Evolutionary conservation across 2,888 invertebrate species (phyloP).

Genomic region (Coronaproctus castanopsis): DNA sequence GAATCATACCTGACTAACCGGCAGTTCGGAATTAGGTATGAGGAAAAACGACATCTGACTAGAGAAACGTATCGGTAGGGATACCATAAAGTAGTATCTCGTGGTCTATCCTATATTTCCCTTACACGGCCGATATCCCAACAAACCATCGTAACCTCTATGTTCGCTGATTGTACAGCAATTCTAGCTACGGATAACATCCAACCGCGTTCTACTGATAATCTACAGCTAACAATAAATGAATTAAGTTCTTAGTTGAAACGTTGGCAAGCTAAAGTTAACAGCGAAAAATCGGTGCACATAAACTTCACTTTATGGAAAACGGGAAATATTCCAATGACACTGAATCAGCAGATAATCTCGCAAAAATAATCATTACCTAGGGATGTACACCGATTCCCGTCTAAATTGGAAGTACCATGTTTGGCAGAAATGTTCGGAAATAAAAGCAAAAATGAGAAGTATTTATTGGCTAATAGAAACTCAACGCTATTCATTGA

Average conservation of each 20-base stretch:
- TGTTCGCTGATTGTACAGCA: not conserved
- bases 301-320: too few species aligned
- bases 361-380: not conserved
- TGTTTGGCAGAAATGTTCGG: too few species aligned
- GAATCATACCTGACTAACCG: too few species aligned
- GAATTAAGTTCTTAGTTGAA: not conserved
- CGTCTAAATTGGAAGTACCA: not conserved
- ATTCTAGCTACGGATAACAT: not conserved
- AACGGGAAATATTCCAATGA: too few species aligned
- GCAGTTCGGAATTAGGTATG: too few species aligned
- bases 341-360: not conserved
- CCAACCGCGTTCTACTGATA: not conserved
- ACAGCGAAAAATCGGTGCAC: too few species aligned
- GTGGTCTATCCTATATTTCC: not conserved
- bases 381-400: not conserved
- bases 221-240: not conserved
- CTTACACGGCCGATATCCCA: too few species aligned
- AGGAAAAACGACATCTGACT: not conserved
- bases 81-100: not conserved
- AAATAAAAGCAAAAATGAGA: not conserved
- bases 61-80: not conserved
- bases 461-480: too few species aligned
- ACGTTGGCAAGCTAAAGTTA: too few species aligned
- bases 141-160: not conserved
- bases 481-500: not conserved